These are phyloP conservation scores for Colinus virginianus DNA, from an alignment of 2,113 vertebrate species.

Conservation along the genomic window DNA sequence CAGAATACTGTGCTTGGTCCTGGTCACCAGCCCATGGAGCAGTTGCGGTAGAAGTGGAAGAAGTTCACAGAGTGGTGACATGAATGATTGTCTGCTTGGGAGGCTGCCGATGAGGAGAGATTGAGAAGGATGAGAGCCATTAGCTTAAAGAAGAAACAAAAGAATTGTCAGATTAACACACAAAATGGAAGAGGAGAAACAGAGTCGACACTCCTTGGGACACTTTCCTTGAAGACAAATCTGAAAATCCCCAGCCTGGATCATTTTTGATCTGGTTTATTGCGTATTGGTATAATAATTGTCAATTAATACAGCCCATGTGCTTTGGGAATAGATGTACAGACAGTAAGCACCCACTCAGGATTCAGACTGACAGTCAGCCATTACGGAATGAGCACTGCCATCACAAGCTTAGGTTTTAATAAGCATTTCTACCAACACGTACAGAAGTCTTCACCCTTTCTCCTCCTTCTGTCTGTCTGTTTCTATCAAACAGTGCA, in stretches of 20 bases:
- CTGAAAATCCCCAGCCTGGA: neutral
- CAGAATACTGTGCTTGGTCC: constrained; percentile 29
- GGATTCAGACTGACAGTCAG: neutral
- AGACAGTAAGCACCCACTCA: neutral
- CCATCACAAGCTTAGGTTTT: neutral
- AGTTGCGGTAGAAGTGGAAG: neutral
- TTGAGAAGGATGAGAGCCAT: neutral
- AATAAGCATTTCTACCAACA: neutral
- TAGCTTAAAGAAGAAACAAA: neutral
- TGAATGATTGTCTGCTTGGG: constrained; percentile 35
- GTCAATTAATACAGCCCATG: neutral
- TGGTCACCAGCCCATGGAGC: neutral
- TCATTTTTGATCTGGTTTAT: neutral
- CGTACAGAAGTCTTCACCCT: neutral
- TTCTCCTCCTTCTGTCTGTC: neutral
- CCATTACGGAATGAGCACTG: neutral
- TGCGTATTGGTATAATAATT: neutral
- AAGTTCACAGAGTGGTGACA: neutral
- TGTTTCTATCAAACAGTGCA: neutral
- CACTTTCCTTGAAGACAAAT: neutral
- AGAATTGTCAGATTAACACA: neutral
- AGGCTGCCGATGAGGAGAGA: constrained; percentile 16
- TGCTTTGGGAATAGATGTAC: neutral
- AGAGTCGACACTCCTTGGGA: neutral
- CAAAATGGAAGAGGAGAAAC: neutral